phyloP scores from a whole-genome alignment of 2,888 invertebrate genomes.

The Mycalesis mineus region DNA sequence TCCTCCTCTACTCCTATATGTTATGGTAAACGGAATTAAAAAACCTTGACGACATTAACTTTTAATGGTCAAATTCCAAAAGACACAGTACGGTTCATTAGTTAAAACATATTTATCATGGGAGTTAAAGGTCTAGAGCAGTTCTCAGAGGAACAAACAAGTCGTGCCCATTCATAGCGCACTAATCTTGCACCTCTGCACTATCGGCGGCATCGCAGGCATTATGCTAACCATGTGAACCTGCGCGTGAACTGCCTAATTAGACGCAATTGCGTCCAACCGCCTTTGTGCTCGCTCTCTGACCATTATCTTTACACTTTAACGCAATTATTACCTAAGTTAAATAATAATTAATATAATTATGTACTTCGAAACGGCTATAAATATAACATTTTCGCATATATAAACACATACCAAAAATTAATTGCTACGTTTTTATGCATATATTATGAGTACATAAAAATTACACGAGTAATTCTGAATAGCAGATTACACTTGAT shows the following conservation, averaged over 20 bases:
- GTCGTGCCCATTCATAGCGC: constrained; percentile 33
- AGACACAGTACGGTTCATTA: constrained; percentile 5
- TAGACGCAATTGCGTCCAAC: constrained; percentile 60
- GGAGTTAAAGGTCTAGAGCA: constrained; percentile 19
- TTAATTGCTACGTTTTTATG: constrained; percentile 15
- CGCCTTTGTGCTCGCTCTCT: constrained; percentile 56
- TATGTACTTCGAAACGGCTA: constrained; percentile 21
- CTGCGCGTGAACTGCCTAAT: constrained; percentile 57
- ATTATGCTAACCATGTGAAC: constrained; percentile 72
- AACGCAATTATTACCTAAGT: constrained; percentile 51
- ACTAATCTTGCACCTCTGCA: constrained; percentile 31
- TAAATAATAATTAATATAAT: constrained; percentile 49
- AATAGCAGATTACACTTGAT: not conserved
- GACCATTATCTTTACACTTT: constrained; percentile 45
- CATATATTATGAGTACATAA: not conserved
- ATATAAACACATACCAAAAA: constrained; percentile 14
- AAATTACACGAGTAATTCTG: not conserved
- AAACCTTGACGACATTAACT: not conserved
- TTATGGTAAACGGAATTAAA: not conserved
- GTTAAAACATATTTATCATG: not conserved
- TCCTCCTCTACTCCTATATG: too few species aligned
- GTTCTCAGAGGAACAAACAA: constrained; percentile 24
- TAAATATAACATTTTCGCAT: constrained; percentile 18
- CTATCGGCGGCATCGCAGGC: constrained; percentile 42
- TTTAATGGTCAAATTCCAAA: not conserved